Evolutionary conservation across 2,888 invertebrate species (phyloP).

Genomic region (Hydropsyche betteni): DNA sequence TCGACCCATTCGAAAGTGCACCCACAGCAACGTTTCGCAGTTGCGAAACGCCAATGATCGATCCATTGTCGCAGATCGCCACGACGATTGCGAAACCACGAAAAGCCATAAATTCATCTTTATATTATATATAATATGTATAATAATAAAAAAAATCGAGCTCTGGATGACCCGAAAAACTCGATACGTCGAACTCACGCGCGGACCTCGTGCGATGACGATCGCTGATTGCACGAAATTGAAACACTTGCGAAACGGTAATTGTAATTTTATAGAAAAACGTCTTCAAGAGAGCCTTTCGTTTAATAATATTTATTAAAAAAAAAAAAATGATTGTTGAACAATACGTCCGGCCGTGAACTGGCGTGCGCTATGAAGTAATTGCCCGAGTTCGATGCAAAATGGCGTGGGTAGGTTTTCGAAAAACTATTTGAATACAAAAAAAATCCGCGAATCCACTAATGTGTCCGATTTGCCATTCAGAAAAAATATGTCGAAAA

Average conservation of each 20-base stretch:
- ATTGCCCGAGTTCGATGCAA: slow-evolving; percentile 1
- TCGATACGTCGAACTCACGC: neutral
- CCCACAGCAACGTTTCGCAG: neutral
- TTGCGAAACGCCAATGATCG: slow-evolving; percentile 7
- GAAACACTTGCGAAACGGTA: neutral
- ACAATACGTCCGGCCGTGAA: slow-evolving; percentile 3
- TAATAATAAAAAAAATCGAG: neutral
- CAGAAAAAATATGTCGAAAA: too few species aligned
- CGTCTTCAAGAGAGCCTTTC: too few species aligned
- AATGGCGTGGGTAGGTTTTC: neutral
- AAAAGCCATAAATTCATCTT: too few species aligned
- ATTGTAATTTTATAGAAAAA: too few species aligned
- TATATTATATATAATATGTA: too few species aligned
- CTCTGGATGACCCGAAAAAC: slow-evolving; percentile 11
- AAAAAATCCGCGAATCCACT: too few species aligned
- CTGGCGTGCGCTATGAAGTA: slow-evolving; percentile 14
- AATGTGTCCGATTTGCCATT: too few species aligned
- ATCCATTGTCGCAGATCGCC: slow-evolving; percentile 1
- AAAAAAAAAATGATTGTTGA: neutral
- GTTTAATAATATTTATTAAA: too few species aligned
- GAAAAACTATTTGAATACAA: too few species aligned
- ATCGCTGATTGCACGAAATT: neutral
- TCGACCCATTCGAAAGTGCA: neutral
- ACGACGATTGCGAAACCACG: neutral
- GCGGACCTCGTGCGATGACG: slow-evolving; percentile 6